phyloP scores from a whole-genome alignment of 2,113 vertebrate species.

The cat (Felis catus) region DNA sequence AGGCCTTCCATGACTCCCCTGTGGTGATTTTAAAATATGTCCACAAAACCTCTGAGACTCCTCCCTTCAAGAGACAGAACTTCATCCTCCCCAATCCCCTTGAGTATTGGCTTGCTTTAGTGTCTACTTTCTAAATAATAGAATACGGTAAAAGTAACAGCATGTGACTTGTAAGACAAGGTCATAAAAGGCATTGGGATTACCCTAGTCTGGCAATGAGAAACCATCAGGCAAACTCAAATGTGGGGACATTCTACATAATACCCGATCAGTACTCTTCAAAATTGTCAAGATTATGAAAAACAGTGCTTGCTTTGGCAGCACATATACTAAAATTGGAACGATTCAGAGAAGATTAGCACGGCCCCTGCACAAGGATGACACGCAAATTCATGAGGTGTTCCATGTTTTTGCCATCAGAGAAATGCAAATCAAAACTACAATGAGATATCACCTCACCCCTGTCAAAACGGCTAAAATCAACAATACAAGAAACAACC shows the following conservation, averaged over 20 bases:
- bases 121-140: neutral
- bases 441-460: neutral
- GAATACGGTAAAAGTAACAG: neutral
- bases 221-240: neutral
- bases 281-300: slow-evolving; percentile 26
- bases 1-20: neutral
- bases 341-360: neutral
- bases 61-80: neutral
- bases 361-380: neutral
- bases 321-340: neutral
- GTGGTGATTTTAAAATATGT: neutral
- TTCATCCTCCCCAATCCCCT: neutral
- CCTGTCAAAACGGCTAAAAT: neutral
- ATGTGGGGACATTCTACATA: neutral
- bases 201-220: neutral
- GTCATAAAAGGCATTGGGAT: neutral
- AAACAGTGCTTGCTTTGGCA: neutral
- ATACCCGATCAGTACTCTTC: neutral
- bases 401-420: neutral
- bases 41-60: neutral
- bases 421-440: neutral
- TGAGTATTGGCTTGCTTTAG: neutral
- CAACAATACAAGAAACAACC: neutral
- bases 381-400: neutral
- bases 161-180: neutral